Base-by-base conservation (phyloP, 2,888 invertebrate species). In the Lochmaea crataegi region DNA sequence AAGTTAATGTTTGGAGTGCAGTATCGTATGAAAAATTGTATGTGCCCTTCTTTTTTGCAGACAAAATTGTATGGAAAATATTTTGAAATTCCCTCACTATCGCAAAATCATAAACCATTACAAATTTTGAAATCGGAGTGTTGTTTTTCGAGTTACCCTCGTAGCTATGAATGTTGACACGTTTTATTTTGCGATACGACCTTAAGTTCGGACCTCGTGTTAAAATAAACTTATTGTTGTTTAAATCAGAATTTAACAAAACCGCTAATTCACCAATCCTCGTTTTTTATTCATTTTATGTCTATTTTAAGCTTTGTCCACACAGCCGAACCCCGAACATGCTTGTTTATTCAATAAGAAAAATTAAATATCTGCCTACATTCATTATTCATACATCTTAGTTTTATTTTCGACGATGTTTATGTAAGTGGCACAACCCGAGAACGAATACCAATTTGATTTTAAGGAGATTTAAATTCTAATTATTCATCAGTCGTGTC, bases 261-360 rank as follows among this genome's bases (percentile, higher is more conserved):
- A 53, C 65, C 22, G 65, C 65, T 65, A 65, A 53, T 16, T 65
- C 65, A 65, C 65, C 38, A 65, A 65, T 53, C 51, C 65, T 65
- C 48, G 22, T 65, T 51, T 63, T 65, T n/a, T 26, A 38, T 42
- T 42, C 61, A 14, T 42, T 63, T 63, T 42, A 42, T 11, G 61
- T 63, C 61, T 63, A 63, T 63, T 63, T 53, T 63, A 63, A 42
- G 42, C 61, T 16, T 10, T 11, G 11, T 42, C 42, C 41, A 42
- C 11, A 41, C 18, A 65, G 65, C 65, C 53, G 38, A 41, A 65
- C 65, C 65, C 61, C 32, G 41, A 65, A 65, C 65, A 65, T 48
- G 16, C 41, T 63, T 45, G 22, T 63, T 45, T 63, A 63, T 65
- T 65, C 45, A 65, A 65, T 42, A 65, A 22, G 32, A 65, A 65